Evolutionary conservation across 2,888 invertebrate genomes (phyloP), one percentile per base, ranked within the genome.

Genomic region (Cecidostiba fungosa): DNA sequence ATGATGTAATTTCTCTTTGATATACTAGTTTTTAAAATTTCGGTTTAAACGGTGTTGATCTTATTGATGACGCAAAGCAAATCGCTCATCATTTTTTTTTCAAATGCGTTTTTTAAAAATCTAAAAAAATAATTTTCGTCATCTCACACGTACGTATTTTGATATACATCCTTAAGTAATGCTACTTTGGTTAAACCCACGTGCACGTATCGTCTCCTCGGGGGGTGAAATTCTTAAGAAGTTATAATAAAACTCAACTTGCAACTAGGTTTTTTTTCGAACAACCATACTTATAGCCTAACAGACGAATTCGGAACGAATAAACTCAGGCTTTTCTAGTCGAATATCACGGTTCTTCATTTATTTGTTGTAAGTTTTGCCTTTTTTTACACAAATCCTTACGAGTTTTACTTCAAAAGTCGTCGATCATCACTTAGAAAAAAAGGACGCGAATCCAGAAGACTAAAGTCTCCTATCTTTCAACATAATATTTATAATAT

Each of bases 401-500:
- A 86, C 14, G 79, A 79, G 80, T 76, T 82, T 80, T 80, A 86
- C 83, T 43, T 43, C 83, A 47, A 29, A 79, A 76, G 82, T 36
- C 39, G 43, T 70, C 32, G 54, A 29, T 77, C 72, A 81, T 77
- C 66, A 29, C 73, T 70, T 77, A 84, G 79, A 84, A 81, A 85
- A 79, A 85, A 85, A 84, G 54, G 73, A 81, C 73, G 82, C 70
- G 76, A 82, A 70, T 79, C n/a, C 39, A 79, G 69, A 66, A 82
- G 73, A 85, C 79, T 79, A 32, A 43, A 59, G 76, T 86, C 86
- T 80, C 77, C 23, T 69, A 72, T 72, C 23, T 81, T 86, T 87
- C 84, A 87, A 86, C 87, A 87, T 86, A 87, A 86, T 83, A 82
- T 84, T 86, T 87, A 84, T 85, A 81, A 80, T 69, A 29, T 79